These are phyloP conservation scores for Agonopterix subpropinquella DNA, from an alignment of 2,888 invertebrate species.

Conservation along the genomic window DNA sequence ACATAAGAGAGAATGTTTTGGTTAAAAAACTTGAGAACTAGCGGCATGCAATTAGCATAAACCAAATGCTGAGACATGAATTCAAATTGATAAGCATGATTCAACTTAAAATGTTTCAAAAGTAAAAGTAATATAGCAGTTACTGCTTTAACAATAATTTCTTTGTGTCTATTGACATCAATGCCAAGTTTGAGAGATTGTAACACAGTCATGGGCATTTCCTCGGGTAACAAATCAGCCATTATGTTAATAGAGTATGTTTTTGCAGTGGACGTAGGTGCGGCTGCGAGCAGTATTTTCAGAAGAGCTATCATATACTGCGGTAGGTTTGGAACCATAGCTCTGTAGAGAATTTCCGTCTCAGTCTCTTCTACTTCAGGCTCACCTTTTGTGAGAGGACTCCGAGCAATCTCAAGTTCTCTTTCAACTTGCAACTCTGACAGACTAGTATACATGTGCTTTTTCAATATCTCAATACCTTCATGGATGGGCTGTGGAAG, in stretches of 20 bases:
- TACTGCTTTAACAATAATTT: conserved; percentile 97
- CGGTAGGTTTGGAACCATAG: conserved; percentile 96
- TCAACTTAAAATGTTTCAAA: conserved; percentile 96
- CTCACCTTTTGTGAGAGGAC: conserved; percentile 92
- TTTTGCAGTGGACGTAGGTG: conserved; percentile 99
- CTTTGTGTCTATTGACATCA: conserved; percentile 98
- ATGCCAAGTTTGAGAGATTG: conserved; percentile 97
- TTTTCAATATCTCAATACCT: conserved; percentile 91
- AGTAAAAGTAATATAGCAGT: conserved; percentile 92
- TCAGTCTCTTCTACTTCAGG: conserved; percentile 87
- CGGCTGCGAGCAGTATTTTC: conserved; percentile 97
- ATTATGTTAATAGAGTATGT: conserved; percentile 98
- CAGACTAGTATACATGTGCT: conserved; percentile 95
- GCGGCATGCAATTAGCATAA: conserved; percentile 98
- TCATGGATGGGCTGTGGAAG: conserved; percentile 98
- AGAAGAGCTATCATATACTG: conserved; percentile 98
- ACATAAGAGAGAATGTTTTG: conserved; percentile 97
- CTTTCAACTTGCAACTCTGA: conserved; percentile 93
- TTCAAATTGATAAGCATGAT: conserved; percentile 99
- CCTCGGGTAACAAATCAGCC: conserved; percentile 97
- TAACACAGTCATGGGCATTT: conserved; percentile 96
- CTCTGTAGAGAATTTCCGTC: conserved; percentile 92
- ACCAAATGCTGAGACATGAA: conserved; percentile 99
- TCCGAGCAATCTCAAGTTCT: conserved; percentile 93
- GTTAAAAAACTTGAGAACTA: conserved; percentile 98